Evolutionary conservation across 2,113 vertebrate genomes (phyloP), one percentile per base, ranked within the genome.

Genomic region (Butorides virescens): DNA sequence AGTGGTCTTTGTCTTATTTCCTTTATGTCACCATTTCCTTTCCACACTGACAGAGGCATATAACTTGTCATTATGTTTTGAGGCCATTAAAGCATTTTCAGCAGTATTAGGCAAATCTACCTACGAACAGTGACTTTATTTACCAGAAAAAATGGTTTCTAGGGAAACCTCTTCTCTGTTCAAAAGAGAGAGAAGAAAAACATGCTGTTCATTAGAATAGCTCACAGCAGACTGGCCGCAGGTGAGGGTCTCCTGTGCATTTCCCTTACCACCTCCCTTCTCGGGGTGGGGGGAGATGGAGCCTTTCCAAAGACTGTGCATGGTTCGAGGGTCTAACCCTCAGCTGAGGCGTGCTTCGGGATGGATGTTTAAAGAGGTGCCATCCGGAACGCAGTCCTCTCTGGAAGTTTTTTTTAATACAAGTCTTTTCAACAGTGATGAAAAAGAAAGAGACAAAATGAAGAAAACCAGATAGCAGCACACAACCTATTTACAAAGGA

Each of bases 101-200:
- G 70, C 73, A 93, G 66, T 84, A 71, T 73, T 85, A 90, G 77
- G 52, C 61, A 91, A 93, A 89, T 76, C 70, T 81, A 75, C n/a
- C 55, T 77, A 79, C 1, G 11, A 94, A 88, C 70, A 82, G 59
- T 74, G 84, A 83, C 65, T 92, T 94, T 92, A 96, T 94, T 95
- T 95, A 91, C 52, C 73, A 90, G 85, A 58, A 93, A 93, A 87
- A 96, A 77, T 73, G 74, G 93, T 97, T 97, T 96, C 96, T 96
- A 95, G 72, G 95, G 95, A 97, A 97, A 98, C 68, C 23, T 76
- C 49, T 84, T 61, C 55, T 86, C 63, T 81, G 29, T 65, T 90
- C 62, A 78, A 92, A 94, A 75, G 52, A 91, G 49, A 90, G 55
- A 89, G 55, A 74, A 56, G 25, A 56, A 92, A 90, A 84, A 32